phyloP scores from a whole-genome alignment of 2,113 vertebrate species.

The Phalacrocorax brasilianus region DNA sequence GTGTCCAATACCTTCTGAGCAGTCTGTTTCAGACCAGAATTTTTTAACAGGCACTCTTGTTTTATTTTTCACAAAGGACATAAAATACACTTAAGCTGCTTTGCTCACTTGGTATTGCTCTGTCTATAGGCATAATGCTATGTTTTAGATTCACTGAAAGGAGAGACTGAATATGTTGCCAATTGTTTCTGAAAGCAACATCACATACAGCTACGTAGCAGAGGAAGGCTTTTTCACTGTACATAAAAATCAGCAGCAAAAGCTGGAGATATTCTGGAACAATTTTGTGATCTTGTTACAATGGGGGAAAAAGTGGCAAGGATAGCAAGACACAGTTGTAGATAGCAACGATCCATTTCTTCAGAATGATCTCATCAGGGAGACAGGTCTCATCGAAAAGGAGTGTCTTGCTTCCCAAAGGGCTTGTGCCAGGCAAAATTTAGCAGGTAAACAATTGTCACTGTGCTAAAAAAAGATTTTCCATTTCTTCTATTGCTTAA shows the following conservation, averaged over 20 bases:
- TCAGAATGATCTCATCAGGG: background rate
- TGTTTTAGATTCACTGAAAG: background rate
- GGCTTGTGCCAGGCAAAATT: background rate
- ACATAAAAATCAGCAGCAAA: background rate
- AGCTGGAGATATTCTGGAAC: background rate
- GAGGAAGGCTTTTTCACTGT: background rate
- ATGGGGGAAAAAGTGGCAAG: background rate
- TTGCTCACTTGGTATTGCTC: background rate
- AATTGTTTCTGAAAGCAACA: background rate
- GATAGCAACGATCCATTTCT: background rate
- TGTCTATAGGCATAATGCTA: background rate
- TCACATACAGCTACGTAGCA: background rate
- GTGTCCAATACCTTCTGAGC: background rate
- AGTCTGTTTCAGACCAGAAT: background rate
- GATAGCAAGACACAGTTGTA: background rate
- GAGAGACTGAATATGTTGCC: background rate
- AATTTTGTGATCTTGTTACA: background rate
- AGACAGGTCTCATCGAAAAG: background rate
- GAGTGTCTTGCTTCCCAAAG: background rate
- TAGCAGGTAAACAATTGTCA: background rate
- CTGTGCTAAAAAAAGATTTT: background rate
- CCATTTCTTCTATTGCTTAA: background rate
- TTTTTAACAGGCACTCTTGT: background rate
- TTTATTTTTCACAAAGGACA: background rate
- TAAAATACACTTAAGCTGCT: background rate